Percentiles rank a stretch among this genome's conserved stretches.
Evolutionary conservation across 2,797 vertebrate genomes (phyloP).

Genomic region (Naso thynnoides): DNA sequence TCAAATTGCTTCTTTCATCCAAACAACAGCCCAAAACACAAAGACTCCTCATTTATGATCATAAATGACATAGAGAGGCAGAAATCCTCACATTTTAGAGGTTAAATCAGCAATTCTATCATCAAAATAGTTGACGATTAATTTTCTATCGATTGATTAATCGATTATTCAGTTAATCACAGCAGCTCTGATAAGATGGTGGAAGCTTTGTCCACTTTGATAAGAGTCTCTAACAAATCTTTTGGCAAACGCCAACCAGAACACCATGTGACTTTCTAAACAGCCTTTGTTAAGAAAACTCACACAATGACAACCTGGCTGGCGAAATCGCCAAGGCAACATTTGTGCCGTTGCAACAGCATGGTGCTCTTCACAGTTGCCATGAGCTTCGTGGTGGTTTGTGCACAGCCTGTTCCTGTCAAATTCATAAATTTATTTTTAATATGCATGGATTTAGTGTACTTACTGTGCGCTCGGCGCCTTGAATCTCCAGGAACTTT

Average conservation of each 20-base stretch:
- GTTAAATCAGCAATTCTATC: too few relatives aligned
- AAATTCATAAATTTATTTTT: background rate
- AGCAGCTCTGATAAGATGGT: background rate
- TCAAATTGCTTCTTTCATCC: too few relatives aligned
- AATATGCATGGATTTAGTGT: too few relatives aligned
- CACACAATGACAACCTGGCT: background rate
- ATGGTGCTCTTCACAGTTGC: background rate
- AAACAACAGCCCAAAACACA: too few relatives aligned
- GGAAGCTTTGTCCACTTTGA: background rate
- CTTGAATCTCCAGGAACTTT: background rate
- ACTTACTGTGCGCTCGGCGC: background rate
- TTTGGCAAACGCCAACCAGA: background rate
- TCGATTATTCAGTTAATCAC: too few relatives aligned
- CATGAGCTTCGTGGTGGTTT: background rate
- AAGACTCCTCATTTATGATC: too few relatives aligned
- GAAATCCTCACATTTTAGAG: too few relatives aligned
- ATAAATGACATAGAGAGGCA: too few relatives aligned
- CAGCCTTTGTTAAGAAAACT: background rate
- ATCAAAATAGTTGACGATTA: too few relatives aligned
- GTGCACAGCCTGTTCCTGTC: background rate
- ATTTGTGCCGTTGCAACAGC: background rate
- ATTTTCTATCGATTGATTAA: too few relatives aligned
- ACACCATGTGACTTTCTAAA: too few relatives aligned
- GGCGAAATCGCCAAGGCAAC: conserved; percentile 30
- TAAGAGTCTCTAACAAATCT: conserved; percentile 4